Evolutionary conservation across 2,888 invertebrate species (phyloP).

Genomic region (Pandemis heparana): DNA sequence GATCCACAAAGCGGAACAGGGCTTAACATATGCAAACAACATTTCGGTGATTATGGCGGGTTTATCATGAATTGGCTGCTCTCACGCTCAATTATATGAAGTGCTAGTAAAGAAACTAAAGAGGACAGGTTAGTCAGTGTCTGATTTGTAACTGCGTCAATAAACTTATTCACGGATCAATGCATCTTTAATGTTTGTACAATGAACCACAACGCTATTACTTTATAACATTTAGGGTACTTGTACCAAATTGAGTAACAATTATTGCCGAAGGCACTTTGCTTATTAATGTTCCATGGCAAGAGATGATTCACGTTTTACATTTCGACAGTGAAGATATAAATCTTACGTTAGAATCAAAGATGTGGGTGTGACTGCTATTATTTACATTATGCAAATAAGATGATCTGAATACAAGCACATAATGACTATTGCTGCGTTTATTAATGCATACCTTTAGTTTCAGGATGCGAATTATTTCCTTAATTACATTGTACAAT

Average conservation of each 20-base stretch:
- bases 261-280: constrained; percentile 36
- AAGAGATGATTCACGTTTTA: constrained; percentile 32
- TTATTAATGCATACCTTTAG: background rate
- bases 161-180: constrained; percentile 60
- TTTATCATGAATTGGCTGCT: constrained; percentile 16
- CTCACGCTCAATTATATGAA: constrained; percentile 12
- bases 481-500: background rate
- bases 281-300: constrained; percentile 29
- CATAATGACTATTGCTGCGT: constrained; percentile 17
- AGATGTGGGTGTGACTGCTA: constrained; percentile 25
- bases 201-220: constrained; percentile 66
- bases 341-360: constrained; percentile 27
- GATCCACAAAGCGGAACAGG: constrained; percentile 30
- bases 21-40: constrained; percentile 24
- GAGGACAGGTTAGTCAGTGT: constrained; percentile 58
- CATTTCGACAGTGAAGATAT: constrained; percentile 29
- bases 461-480: background rate
- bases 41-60: constrained; percentile 23
- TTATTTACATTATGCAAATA: constrained; percentile 32
- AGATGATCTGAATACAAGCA: constrained; percentile 27
- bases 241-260: constrained; percentile 24
- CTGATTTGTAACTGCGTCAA: constrained; percentile 63
- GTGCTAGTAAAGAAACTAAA: constrained; percentile 20
- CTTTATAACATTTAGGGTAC: constrained; percentile 45
- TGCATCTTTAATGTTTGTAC: constrained; percentile 55